Evolutionary conservation across 2,888 invertebrate species (phyloP).

Genomic region (Steromphala cineraria): DNA sequence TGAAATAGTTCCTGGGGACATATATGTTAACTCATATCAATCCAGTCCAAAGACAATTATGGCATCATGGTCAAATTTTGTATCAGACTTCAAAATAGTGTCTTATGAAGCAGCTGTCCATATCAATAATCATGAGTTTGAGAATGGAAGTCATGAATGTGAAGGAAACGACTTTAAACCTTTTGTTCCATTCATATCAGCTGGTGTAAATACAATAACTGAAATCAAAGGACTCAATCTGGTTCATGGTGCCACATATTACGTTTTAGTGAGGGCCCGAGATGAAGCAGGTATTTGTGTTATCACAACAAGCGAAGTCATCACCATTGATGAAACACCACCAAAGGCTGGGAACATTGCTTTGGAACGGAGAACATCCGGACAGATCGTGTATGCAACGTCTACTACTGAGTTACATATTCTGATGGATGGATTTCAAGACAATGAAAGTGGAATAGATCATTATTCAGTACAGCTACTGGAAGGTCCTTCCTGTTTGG

Average conservation of each 20-base stretch:
- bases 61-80: conserved; percentile 47
- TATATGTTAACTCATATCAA: conserved; percentile 36
- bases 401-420: neutral
- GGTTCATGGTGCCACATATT: conserved; percentile 39
- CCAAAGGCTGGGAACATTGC: conserved; percentile 33
- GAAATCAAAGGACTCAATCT: conserved; percentile 32
- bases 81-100: conserved; percentile 47
- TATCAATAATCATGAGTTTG: neutral
- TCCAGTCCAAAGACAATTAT: conserved; percentile 32
- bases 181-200: conserved; percentile 18
- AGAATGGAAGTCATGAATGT: conserved; percentile 11
- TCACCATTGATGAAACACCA: conserved; percentile 48
- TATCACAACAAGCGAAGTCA: conserved; percentile 28
- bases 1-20: conserved; percentile 38
- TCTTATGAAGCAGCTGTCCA: conserved; percentile 42
- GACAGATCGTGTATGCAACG: neutral
- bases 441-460: neutral
- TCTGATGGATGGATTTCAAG: neutral
- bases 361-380: conserved; percentile 18
- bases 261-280: conserved; percentile 43
- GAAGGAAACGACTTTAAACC: conserved; percentile 30
- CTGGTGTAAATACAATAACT: conserved; percentile 39
- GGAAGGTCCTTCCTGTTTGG: neutral
- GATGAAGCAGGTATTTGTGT: conserved; percentile 48
- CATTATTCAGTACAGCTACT: neutral